Conservation (phyloP, 2,797 vertebrate species). For the Jordanella pulchra region DNA sequence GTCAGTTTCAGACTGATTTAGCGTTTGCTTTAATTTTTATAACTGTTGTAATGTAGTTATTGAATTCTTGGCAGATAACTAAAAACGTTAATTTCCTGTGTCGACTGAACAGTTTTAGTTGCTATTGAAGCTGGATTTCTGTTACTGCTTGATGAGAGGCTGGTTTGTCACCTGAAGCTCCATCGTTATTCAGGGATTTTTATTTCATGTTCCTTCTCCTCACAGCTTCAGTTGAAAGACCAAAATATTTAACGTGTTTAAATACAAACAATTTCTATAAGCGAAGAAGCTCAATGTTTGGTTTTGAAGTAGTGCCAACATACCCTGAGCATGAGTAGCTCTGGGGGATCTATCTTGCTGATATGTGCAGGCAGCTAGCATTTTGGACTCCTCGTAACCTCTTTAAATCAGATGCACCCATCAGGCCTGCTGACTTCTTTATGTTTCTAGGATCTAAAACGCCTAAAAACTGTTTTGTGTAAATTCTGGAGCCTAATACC, state of each 20-base stretch:
- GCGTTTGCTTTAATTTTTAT: slow-evolving; percentile 40
- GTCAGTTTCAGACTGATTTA: slow-evolving; percentile 32
- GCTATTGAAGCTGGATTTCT: slow-evolving; percentile 5
- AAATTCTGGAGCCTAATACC: background rate
- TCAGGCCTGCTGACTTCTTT: background rate
- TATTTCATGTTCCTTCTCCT: slow-evolving; percentile 8
- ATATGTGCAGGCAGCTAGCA: background rate
- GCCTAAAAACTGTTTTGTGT: background rate
- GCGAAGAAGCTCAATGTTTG: background rate
- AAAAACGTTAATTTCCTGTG: background rate
- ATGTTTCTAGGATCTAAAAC: background rate
- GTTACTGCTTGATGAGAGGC: slow-evolving; percentile 18
- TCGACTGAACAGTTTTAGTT: background rate
- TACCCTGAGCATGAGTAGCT: background rate
- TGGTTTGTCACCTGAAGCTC: background rate
- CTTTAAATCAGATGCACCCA: background rate
- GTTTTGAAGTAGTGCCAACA: background rate
- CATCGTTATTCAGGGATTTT: slow-evolving; percentile 56
- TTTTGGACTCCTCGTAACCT: background rate
- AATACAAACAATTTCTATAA: background rate
- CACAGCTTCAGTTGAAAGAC: slow-evolving; percentile 2
- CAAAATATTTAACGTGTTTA: background rate
- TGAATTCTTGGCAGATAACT: background rate
- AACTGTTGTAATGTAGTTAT: background rate
- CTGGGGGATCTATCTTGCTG: background rate